phyloP scores from a whole-genome alignment of 2,797 vertebrate species.

The Caiman crocodilus region DNA sequence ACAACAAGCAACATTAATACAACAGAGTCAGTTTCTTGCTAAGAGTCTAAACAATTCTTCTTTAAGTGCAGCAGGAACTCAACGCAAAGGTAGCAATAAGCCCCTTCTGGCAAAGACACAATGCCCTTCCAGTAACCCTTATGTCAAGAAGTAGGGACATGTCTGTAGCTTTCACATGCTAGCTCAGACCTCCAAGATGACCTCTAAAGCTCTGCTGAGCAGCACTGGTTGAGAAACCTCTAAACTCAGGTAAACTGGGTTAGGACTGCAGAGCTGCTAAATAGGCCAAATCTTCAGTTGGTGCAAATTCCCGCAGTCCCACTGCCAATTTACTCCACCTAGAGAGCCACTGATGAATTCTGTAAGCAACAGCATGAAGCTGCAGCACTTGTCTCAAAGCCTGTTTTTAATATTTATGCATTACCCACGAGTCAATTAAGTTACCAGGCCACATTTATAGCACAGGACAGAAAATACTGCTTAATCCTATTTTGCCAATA shows the following conservation, averaged over 20 bases:
- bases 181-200: not conserved
- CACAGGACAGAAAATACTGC: not conserved
- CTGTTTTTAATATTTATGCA: not conserved
- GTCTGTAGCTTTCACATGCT: no score
- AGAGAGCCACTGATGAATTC: not conserved
- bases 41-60: not conserved
- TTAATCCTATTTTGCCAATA: not conserved
- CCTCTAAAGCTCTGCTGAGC: not conserved
- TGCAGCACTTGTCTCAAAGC: not conserved
- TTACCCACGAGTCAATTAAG: not conserved
- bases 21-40: not conserved
- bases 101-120: not conserved
- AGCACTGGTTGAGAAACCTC: not conserved
- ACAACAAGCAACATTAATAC: not conserved
- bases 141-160: no score
- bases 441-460: not conserved
- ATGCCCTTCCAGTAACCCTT: not conserved
- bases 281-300: not conserved
- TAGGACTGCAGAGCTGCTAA: not conserved
- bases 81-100: not conserved
- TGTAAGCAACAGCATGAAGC: not conserved
- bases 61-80: not conserved
- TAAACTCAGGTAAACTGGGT: not conserved
- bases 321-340: not conserved
- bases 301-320: not conserved